Percentiles rank a stretch among this genome's conserved stretches.
Evolutionary conservation across 2,888 invertebrate genomes (phyloP).

Genomic region (Oscheius sp.): DNA sequence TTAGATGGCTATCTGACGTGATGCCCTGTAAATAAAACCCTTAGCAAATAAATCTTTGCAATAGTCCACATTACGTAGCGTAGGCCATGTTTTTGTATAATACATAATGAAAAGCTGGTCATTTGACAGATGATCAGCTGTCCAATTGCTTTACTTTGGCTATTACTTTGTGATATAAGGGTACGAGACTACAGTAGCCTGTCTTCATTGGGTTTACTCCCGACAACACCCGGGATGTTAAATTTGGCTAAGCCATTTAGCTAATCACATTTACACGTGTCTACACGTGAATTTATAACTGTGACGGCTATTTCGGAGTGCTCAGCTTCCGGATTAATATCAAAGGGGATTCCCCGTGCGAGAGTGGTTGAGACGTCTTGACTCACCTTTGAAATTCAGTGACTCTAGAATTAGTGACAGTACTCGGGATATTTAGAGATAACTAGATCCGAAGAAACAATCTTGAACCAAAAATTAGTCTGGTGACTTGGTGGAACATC

Average conservation of each 20-base stretch:
- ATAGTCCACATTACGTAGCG: background rate
- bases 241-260: background rate
- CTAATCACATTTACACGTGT: no score
- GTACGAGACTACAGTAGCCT: background rate
- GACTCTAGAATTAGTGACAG: no score
- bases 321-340: no score
- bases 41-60: constrained; percentile 8
- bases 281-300: no score
- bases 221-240: background rate
- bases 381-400: no score
- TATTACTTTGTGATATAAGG: background rate
- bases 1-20: constrained; percentile 13
- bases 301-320: no score
- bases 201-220: background rate
- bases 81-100: background rate
- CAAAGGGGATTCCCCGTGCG: no score
- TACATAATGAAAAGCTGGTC: background rate
- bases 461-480: no score
- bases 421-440: no score
- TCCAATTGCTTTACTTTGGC: background rate
- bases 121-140: background rate
- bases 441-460: no score
- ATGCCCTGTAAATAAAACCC: constrained; percentile 12
- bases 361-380: no score
- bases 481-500: background rate